phyloP scores from a whole-genome alignment of 2,888 invertebrate species.

The Apocheima hispidaria region DNA sequence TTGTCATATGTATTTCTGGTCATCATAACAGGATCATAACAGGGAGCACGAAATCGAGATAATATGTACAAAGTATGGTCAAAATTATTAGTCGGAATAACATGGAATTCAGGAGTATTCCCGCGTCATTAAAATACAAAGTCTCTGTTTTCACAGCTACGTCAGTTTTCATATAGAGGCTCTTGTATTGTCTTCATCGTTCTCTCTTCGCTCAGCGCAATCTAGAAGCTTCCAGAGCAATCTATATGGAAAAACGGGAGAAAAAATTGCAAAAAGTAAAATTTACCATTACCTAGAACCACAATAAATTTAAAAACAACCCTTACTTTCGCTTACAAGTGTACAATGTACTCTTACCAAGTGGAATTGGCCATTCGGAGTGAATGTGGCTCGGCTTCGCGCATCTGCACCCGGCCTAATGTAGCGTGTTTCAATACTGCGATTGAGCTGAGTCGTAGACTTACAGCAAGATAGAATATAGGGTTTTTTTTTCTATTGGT shows the following conservation, averaged over 20 bases:
- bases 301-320: conserved; percentile 54
- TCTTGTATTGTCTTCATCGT: not conserved
- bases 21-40: too few relatives aligned
- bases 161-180: too few relatives aligned
- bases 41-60: too few relatives aligned
- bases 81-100: too few relatives aligned
- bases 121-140: too few relatives aligned
- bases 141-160: too few relatives aligned
- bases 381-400: conserved; percentile 45
- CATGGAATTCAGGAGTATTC: too few relatives aligned
- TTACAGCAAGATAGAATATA: conserved; percentile 7
- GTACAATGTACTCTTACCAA: conserved; percentile 57
- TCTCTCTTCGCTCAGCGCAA: too few relatives aligned
- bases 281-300: conserved; percentile 29
- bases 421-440: conserved; percentile 50
- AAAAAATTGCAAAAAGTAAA: conserved; percentile 9
- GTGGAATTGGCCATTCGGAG: conserved; percentile 47
- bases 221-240: too few relatives aligned
- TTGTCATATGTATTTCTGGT: too few relatives aligned
- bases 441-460: conserved; percentile 28
- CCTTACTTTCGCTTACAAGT: conserved; percentile 44
- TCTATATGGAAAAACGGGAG: not conserved
- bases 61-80: too few relatives aligned
- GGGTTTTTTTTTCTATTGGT: not conserved
- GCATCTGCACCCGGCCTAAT: conserved; percentile 61